Percentiles rank a stretch among this genome's conserved stretches.
phyloP scores from a whole-genome alignment of 2,797 vertebrate genomes.

The Parauchenoglanis punctatus region DNA sequence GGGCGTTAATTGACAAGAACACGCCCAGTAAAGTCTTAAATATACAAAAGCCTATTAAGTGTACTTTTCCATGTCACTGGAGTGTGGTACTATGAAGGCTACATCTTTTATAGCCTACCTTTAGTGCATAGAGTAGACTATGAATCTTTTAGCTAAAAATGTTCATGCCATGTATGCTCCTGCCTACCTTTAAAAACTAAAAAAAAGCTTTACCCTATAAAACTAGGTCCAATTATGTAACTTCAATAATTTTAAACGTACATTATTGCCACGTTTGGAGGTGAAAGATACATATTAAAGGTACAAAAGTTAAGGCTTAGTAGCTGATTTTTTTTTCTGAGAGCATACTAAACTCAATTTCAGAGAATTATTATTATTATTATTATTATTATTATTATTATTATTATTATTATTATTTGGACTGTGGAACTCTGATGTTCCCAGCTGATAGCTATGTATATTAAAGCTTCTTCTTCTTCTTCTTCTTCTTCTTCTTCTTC shows the following conservation, averaged over 20 bases:
- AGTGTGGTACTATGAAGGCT: too few species aligned
- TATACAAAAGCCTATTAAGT: background rate
- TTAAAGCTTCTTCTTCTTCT: background rate
- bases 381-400: slow-evolving; percentile 1
- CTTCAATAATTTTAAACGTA: background rate
- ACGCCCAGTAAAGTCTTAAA: background rate
- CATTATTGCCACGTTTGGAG: background rate
- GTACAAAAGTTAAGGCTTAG: background rate
- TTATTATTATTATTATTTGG: background rate
- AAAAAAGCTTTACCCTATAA: background rate
- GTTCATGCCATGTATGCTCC: background rate
- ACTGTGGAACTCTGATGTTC: background rate
- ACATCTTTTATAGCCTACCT: background rate
- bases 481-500: background rate
- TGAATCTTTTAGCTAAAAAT: background rate
- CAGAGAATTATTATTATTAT: background rate
- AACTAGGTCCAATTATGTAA: background rate
- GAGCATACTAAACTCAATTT: background rate
- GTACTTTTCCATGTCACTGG: background rate
- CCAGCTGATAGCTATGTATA: background rate
- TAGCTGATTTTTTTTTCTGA: background rate
- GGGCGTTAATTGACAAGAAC: slow-evolving; percentile 12
- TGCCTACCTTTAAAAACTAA: too few species aligned
- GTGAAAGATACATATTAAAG: background rate
- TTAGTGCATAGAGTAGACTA: background rate